Conservation (phyloP, 2,113 vertebrate species). For the Erpornis zantholeuca region DNA sequence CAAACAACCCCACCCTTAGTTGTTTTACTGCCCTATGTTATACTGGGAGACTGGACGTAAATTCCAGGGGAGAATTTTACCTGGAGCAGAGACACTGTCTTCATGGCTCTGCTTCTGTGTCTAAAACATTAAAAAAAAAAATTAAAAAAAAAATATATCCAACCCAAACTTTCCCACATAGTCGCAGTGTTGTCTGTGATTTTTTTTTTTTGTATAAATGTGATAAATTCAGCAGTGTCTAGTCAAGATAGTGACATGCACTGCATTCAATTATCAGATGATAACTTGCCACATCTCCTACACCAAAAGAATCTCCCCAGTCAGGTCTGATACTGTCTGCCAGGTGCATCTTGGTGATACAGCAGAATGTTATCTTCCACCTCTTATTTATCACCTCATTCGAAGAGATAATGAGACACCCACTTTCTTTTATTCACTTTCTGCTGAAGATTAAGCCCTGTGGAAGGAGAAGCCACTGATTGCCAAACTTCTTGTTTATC, state of each 20-base stretch:
- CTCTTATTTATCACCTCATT: constrained; percentile 3
- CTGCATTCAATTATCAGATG: background rate
- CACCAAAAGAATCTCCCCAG: background rate
- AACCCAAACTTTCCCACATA: background rate
- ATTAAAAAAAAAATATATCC: no score
- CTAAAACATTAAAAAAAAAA: background rate
- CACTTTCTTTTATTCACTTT: background rate
- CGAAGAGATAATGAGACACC: background rate
- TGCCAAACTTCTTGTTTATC: background rate
- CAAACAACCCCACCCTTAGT: background rate
- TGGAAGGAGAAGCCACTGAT: background rate
- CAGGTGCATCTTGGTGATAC: background rate
- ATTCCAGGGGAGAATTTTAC: background rate
- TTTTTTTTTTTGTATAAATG: background rate
- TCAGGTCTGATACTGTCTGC: background rate
- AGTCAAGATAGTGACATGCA: background rate
- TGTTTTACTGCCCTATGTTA: background rate
- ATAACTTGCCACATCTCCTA: background rate
- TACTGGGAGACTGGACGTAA: background rate
- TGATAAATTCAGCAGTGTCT: background rate
- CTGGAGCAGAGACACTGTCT: background rate
- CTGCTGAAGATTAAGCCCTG: constrained; percentile 6
- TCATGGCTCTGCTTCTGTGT: background rate
- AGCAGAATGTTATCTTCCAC: background rate
- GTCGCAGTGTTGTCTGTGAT: background rate